Base-by-base conservation (phyloP, 2,113 vertebrate species). In the Hirundichthys speculiger region DNA sequence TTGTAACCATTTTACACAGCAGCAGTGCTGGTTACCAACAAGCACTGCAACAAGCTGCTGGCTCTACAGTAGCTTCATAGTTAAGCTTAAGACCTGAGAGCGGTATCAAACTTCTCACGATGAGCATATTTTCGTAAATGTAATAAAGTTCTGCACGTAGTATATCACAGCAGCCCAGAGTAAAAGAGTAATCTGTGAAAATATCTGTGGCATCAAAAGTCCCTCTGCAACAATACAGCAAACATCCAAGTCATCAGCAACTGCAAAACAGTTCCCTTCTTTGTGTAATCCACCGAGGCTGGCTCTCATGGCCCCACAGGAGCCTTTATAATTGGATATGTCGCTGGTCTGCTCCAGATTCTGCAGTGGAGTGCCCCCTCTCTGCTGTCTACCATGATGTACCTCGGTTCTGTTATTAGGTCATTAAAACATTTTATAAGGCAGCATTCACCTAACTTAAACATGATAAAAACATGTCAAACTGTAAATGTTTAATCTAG, bases 321-420 rank as follows among this genome's bases (percentile, higher is more conserved):
- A 58, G 13, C 42, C 50, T 30, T 54, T 52, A 45, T 73, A 73
- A 79, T 55, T 61, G 54, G 58, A 79, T 54, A 38, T 5, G 54
- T 41, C 50, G 21, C 8, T 16, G 40, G 25, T 73, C 14, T 68
- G 63, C 61, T 79, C 50, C 54, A 45, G 63, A 75, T 75, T 61
- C 41, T 18, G 20, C 51, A 59, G 0, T 12, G 49, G 24, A 49
- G 30, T 20, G 39, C 19, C 64, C 59, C 58, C 16, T 12, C 38
- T 18, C 25, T 53, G 48, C 53, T 42, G 48, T 65, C 53, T 14
- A 41, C 63, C 57, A 13, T 41, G 47, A 41, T 18, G 40, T 18
- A 13, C 48, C 4, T 61, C 21, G 3, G 18, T 34, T 50, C 45
- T 54, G 19, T 57, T 43, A 42, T 49, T 22, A 69, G 57, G 16